phyloP scores from a whole-genome alignment of 2,888 invertebrate genomes.

The Andrena hattorfiana region DNA sequence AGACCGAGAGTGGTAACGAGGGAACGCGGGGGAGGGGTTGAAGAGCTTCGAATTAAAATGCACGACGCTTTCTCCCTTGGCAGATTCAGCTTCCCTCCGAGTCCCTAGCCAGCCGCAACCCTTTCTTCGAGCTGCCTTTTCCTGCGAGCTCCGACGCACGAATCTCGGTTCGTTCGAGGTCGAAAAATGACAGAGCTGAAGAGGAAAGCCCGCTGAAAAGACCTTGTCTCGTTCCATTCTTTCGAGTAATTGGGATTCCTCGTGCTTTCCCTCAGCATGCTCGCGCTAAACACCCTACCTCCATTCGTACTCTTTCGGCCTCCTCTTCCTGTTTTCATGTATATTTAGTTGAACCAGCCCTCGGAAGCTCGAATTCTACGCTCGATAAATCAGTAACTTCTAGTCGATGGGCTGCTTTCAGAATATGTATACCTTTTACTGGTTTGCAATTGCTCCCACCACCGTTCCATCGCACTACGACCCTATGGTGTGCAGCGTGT shows the following conservation, averaged over 20 bases:
- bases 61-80: slow-evolving; percentile 43
- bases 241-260: slow-evolving; percentile 49
- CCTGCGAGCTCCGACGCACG: slow-evolving; percentile 34
- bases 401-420: too few relatives aligned
- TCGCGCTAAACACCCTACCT: neutral
- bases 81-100: neutral
- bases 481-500: neutral
- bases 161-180: slow-evolving; percentile 40
- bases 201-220: slow-evolving; percentile 27
- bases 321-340: neutral
- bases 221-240: slow-evolving; percentile 41
- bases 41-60: slow-evolving; percentile 68
- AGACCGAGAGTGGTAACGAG: slow-evolving; percentile 21
- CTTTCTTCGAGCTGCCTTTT: slow-evolving; percentile 52
- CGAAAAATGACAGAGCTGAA: slow-evolving; percentile 39
- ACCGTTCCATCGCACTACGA: neutral
- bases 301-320: neutral
- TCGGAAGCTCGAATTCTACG: neutral
- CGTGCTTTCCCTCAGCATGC: neutral
- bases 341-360: neutral
- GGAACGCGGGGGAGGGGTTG: neutral
- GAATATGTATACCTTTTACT: neutral
- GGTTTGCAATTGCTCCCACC: neutral
- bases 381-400: neutral
- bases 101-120: slow-evolving; percentile 29